Evolutionary conservation across 2,888 invertebrate genomes (phyloP).

Genomic region (Opisthograptis luteolata): DNA sequence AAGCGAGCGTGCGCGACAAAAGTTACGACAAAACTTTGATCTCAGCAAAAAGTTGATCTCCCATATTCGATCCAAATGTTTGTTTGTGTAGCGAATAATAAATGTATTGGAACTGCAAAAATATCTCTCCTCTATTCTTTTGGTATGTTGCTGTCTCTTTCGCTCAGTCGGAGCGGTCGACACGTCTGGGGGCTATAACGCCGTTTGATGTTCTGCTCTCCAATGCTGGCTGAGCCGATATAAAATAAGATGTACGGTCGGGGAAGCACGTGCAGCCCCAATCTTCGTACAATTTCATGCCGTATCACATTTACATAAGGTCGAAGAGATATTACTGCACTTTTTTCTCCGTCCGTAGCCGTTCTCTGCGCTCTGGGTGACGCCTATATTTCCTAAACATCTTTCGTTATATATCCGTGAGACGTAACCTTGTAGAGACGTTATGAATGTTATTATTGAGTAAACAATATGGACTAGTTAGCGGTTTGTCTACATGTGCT

Average conservation of each 20-base stretch:
- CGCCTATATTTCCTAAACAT: constrained; percentile 84
- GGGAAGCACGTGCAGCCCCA: constrained; percentile 26
- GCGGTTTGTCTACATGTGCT: constrained; percentile 23
- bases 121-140: constrained; percentile 58
- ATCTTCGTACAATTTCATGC: constrained; percentile 8
- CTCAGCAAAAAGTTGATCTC: constrained; percentile 45
- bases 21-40: constrained; percentile 49
- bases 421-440: constrained; percentile 70
- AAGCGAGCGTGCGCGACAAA: constrained; percentile 31
- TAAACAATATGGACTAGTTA: constrained; percentile 24
- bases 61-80: constrained; percentile 66
- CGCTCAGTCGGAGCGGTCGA: constrained; percentile 62
- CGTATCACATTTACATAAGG: constrained; percentile 11
- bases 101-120: constrained; percentile 75
- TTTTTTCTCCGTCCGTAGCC: constrained; percentile 26
- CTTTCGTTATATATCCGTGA: constrained; percentile 75
- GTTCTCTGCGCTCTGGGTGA: constrained; percentile 76
- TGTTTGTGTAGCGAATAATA: constrained; percentile 76
- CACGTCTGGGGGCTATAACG: constrained; percentile 83
- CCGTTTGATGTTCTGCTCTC: constrained; percentile 84
- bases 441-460: constrained; percentile 32
- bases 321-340: constrained; percentile 19
- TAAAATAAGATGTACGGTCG: constrained; percentile 78
- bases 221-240: constrained; percentile 81
- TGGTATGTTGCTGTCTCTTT: constrained; percentile 63